Conservation (phyloP, 2,113 vertebrate genomes). For the Notarius lentiginosus region DNA sequence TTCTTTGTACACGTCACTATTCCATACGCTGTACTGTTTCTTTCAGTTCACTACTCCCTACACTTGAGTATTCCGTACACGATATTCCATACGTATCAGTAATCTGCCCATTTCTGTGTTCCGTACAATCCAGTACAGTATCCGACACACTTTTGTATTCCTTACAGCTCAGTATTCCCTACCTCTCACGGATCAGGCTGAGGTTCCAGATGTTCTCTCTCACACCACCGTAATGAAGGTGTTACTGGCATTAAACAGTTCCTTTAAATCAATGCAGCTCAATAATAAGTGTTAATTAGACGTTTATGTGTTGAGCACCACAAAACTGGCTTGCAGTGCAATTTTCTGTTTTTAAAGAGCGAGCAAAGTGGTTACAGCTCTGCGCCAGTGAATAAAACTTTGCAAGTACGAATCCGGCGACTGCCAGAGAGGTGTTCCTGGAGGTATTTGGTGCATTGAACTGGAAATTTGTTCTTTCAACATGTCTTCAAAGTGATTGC, state of each 20-base stretch:
- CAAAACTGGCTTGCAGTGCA: neutral
- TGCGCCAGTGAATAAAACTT: neutral
- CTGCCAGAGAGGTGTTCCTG: neutral
- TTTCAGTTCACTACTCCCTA: neutral
- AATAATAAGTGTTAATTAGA: neutral
- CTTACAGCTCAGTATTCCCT: neutral
- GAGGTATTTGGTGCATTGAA: neutral
- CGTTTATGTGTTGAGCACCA: neutral
- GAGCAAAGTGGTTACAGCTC: neutral
- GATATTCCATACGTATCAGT: too few species aligned
- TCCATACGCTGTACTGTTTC: neutral
- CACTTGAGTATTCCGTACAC: neutral
- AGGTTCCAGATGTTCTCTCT: slow-evolving; percentile 11
- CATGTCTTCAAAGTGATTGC: neutral
- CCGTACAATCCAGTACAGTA: neutral
- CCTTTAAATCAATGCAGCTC: neutral
- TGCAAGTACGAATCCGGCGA: neutral
- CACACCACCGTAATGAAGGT: neutral
- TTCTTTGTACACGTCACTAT: neutral
- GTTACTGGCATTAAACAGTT: neutral
- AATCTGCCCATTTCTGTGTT: too few species aligned
- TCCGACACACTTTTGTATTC: neutral
- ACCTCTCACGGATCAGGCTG: neutral
- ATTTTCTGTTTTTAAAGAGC: neutral
- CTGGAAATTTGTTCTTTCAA: neutral